Conservation (phyloP, 2,888 invertebrate species). For the Anorthoa munda region DNA sequence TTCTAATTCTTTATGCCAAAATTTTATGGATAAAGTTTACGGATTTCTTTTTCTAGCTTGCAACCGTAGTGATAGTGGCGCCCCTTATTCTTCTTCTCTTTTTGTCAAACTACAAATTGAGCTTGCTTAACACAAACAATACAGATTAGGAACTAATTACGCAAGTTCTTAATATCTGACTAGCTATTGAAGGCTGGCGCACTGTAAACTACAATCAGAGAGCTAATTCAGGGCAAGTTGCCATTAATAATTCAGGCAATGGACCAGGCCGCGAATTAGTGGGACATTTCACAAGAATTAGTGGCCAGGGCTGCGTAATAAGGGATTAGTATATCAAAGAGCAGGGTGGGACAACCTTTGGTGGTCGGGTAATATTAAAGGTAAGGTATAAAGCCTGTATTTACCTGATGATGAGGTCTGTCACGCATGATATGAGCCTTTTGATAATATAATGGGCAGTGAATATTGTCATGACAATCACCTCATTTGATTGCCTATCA, state of each 20-base stretch:
- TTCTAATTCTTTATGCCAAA: neutral
- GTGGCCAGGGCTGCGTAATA: slow-evolving; percentile 37
- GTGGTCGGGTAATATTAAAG: neutral
- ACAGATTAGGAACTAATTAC: neutral
- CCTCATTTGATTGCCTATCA: too few relatives aligned
- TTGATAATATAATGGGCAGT: neutral
- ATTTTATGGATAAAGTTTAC: neutral
- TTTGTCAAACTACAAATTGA: neutral
- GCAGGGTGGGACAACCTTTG: neutral
- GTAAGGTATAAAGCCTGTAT: neutral
- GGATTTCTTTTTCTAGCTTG: neutral
- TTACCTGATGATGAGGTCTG: too few relatives aligned
- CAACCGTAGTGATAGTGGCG: neutral
- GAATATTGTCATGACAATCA: too few relatives aligned
- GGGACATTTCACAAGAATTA: slow-evolving; percentile 60
- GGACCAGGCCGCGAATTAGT: slow-evolving; percentile 70
- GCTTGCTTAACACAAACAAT: neutral
- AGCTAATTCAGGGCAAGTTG: slow-evolving; percentile 55
- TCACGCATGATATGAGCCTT: neutral
- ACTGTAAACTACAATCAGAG: slow-evolving; percentile 49
- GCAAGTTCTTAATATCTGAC: slow-evolving; percentile 19
- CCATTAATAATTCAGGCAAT: slow-evolving; percentile 68
- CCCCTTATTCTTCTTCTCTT: neutral
- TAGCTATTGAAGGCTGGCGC: slow-evolving; percentile 30
- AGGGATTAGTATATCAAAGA: slow-evolving; percentile 19